Evolutionary conservation across 2,113 vertebrate species (phyloP).

Genomic region (Paradoxurus hermaphroditus): DNA sequence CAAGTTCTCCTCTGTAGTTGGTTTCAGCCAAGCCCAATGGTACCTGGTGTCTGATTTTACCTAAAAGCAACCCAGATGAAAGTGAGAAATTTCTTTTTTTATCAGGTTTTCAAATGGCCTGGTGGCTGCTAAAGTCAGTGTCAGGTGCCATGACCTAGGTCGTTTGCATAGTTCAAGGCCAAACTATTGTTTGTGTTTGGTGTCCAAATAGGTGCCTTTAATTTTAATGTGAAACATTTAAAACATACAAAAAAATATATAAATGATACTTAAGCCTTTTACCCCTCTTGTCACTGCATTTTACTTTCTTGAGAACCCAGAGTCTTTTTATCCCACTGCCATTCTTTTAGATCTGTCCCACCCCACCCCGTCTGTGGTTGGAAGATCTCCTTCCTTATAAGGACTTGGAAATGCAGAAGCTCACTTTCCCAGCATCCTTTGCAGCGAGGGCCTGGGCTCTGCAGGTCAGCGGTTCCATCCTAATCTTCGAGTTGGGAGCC

Average conservation of each 20-base stretch:
- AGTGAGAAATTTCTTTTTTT: neutral
- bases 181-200: neutral
- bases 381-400: neutral
- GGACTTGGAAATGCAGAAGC: neutral
- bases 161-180: neutral
- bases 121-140: neutral
- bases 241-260: neutral
- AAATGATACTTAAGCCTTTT: neutral
- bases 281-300: neutral
- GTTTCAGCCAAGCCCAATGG: neutral
- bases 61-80: neutral
- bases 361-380: neutral
- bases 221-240: neutral
- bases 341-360: neutral
- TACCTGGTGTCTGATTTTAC: neutral
- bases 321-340: neutral
- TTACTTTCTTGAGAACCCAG: neutral
- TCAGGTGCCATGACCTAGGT: neutral
- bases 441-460: neutral
- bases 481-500: neutral
- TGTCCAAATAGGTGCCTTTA: neutral
- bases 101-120: neutral
- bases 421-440: neutral
- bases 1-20: neutral
- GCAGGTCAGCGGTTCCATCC: fast-evolving